Evolutionary conservation across 2,888 invertebrate genomes (phyloP), one percentile per base, ranked within the genome.

Genomic region (Margaritifera margaritifera): DNA sequence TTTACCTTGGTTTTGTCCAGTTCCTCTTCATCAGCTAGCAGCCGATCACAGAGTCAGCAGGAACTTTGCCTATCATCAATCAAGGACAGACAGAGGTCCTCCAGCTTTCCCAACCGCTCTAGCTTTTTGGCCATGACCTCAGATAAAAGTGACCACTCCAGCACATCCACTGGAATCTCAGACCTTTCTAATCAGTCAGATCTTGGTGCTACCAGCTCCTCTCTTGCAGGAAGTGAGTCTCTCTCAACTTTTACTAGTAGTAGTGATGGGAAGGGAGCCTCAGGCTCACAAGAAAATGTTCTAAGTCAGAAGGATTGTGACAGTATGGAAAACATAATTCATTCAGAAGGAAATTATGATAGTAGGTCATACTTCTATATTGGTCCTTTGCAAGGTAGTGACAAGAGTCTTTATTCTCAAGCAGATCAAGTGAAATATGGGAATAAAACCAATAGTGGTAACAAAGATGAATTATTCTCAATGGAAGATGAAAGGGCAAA

Each of bases 71-170:
- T 75, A 20, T 50, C 57, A 57, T 66, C 73, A 4, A 42, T 42
- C 42, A 65, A 72, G 24, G 80, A 80, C 42, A 74, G 86, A 27
- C 79, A 79, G 27, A 68, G 86, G 57, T 86, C 86, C 31, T 86
- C 85, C 8, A 86, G 86, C 64, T 84, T 86, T 75, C 86, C 86
- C 19, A 86, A 84, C 70, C 75, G 84, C 27, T 76, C 79, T 61
- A 78, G 79, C 63, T 81, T 74, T 69, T 66, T 79, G 52, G 78
- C 79, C 5, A 76, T 77, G 76, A 72, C 58, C 50, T 56, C 61
- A 50, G 42, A 72, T 62, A 70, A 75, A 27, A 77, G 77, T 65
- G 72, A 66, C 42, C 42, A 42, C 55, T 77, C 77, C 60, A 77
- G 77, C 57, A 74, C 77, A 42, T 77, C 77, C 18, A 77, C 77